Evolutionary conservation across 2,888 invertebrate species (phyloP).

Genomic region (Embidobia sp.): DNA sequence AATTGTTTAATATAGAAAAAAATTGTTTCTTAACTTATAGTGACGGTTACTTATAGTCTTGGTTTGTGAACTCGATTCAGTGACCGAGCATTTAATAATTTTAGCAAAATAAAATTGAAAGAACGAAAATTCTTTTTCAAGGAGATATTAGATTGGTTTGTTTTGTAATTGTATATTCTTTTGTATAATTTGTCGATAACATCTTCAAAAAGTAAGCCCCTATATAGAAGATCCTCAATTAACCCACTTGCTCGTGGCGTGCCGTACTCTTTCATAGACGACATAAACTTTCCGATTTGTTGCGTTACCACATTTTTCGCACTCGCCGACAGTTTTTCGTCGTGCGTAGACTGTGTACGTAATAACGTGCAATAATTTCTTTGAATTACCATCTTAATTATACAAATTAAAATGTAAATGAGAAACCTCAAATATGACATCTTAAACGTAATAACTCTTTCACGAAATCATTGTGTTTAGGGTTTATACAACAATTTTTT

Average conservation of each 20-base stretch:
- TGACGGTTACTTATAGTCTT: too few relatives aligned
- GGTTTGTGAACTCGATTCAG: too few relatives aligned
- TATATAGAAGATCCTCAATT: slow-evolving; percentile 55
- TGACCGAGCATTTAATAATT: too few relatives aligned
- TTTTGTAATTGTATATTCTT: too few relatives aligned
- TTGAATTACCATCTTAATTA: slow-evolving; percentile 27
- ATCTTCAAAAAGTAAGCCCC: slow-evolving; percentile 23
- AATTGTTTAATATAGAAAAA: not conserved
- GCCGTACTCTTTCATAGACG: slow-evolving; percentile 59
- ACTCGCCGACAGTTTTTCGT: slow-evolving; percentile 9
- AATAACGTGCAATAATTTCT: slow-evolving; percentile 11
- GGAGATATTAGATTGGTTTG: too few relatives aligned
- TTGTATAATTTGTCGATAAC: slow-evolving; percentile 10
- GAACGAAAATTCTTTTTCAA: slow-evolving; percentile 8
- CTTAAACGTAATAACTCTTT: slow-evolving; percentile 13
- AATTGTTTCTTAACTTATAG: not conserved
- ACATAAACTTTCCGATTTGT: slow-evolving; percentile 58
- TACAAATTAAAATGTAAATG: slow-evolving; percentile 23
- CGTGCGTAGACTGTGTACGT: slow-evolving; percentile 9
- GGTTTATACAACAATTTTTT: slow-evolving; percentile 13
- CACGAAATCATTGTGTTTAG: slow-evolving; percentile 6
- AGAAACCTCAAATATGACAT: slow-evolving; percentile 9
- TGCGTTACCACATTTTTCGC: slow-evolving; percentile 25
- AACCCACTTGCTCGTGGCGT: slow-evolving; percentile 69
- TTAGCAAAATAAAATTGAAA: not conserved